These are phyloP conservation scores for Botia almorhae DNA, from an alignment of 2,797 vertebrate species.

Conservation along the genomic window DNA sequence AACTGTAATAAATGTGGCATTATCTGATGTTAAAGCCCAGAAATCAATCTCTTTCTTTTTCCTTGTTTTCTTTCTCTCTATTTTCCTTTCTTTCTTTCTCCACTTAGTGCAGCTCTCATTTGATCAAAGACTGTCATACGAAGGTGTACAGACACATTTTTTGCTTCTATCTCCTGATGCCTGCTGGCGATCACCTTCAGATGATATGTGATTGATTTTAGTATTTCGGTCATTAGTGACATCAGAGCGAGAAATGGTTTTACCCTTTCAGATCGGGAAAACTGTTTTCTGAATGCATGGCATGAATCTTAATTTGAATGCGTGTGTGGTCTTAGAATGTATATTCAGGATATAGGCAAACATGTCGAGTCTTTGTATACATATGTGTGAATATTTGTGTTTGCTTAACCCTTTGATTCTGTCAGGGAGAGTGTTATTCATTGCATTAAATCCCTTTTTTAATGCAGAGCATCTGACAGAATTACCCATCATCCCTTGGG, in stretches of 20 bases:
- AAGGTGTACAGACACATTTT: conserved; percentile 5
- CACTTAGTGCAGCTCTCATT: background rate
- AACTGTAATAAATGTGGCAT: conserved; percentile 4
- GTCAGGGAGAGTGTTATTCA: background rate
- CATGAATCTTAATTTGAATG: conserved; percentile 21
- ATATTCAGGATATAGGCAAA: background rate
- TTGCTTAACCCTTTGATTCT: background rate
- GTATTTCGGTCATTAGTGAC: conserved; percentile 21
- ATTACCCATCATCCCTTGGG: background rate
- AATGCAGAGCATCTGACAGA: background rate
- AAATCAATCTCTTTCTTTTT: background rate
- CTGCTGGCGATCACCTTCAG: conserved; percentile 4
- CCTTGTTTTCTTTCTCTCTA: too few species aligned
- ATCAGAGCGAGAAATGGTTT: conserved; percentile 36
- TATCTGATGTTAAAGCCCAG: conserved; percentile 7
- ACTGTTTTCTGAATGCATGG: conserved; percentile 27
- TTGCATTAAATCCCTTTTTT: background rate
- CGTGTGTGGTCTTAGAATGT: conserved; percentile 5
- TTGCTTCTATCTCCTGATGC: conserved; percentile 4
- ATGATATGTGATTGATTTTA: conserved; percentile 41
- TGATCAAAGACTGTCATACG: background rate
- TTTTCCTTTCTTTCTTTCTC: background rate
- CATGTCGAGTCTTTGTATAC: background rate
- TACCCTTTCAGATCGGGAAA: conserved; percentile 30
- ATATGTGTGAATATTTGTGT: background rate